Base-by-base conservation (phyloP, 2,888 invertebrate species). In the Callinectes sapidus region DNA sequence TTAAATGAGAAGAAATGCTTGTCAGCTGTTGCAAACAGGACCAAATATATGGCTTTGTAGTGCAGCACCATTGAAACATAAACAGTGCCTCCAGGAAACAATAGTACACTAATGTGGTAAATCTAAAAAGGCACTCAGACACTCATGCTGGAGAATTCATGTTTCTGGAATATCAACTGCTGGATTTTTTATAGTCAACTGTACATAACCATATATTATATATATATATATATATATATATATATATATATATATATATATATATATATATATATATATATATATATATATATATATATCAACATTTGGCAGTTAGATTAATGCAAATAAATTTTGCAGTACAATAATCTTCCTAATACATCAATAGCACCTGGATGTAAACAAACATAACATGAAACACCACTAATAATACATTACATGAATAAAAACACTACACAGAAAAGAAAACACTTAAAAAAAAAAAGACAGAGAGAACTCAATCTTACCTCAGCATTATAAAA, bases 401-500 rank as follows among this genome's bases (percentile, higher is more conserved):
- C 23, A 61, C 61, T 61, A 16, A 61, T 61, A 2, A 23, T 61
- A 3, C 16, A 8, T 61, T 61, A 61, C 8, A 23, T 48, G 48
- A 48, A 48, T 48, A 48, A 48, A 48, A 48, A 48, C 48, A 48
- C 48, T 61, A 61, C 61, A 81, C 42, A 39, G 39, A 86, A 39
- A 42, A 35, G 28, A 18, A 86, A 39, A 18, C 42, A n/a, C 23
- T 32, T 87, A 32, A 87, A 87, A 87, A 32, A 54, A 32, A 14
- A n/a, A 28, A 88, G 39, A 39, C 42, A 71, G 10, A 28, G 10
- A 71, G 28, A 71, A 71, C 10, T 71, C n/a, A n/a, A 71, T 23
- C 90, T 89, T 96, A 97, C 97, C 96, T 97, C 99, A 1, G 98
- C 98, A 96, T 98, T 99, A 95, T 98, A 99, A 96, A 99, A 98